Evolutionary conservation across 1,140 invertebrate species (phyloP), one percentile per base, ranked within the genome.

Genomic region (Leptopilina boulardi): DNA sequence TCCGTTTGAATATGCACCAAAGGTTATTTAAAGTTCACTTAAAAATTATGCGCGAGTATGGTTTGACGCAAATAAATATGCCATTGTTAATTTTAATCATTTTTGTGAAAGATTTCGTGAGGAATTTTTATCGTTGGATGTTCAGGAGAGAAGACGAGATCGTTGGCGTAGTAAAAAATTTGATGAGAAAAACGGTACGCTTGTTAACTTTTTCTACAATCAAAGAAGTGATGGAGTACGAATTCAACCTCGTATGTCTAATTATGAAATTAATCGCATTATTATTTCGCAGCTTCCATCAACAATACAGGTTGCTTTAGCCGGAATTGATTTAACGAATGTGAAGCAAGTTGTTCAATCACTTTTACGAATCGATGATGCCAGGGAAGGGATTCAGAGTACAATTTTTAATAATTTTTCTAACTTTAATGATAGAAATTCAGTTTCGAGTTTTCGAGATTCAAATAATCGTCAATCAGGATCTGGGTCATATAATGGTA

Each of bases 211-310:
- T n/a, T 47, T 47, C n/a, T 47, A 47, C 15, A 47, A 47, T 47
- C 44, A 47, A n/a, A 47, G 13, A 47, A 47, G 44, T 47, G 44
- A 47, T 1, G 44, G 44, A n/a, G 11, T 47, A 47, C 44, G 44
- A 15, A 47, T 47, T 2, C 44, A 47, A n/a, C 44, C 44, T 4
- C 44, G 10, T 47, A 47, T 47, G 44, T n/a, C 44, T 15, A 47
- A 47, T 13, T 47, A n/a, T 47, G 44, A 47, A n/a, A 47, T 47
- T 1, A 47, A 47, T 47, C 44, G 10, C 11, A 47, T 47, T 47
- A 47, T 47, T n/a, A 15, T 47, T 47, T 47, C 44, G 44, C 44
- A 47, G 44, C 44, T 47, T 47, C 44, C 44, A n/a, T 47, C 44
- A 47, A 47, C 44, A n/a, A 4, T 47, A n/a, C 44, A 47, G 4